Base-by-base conservation (phyloP, 2,113 vertebrate genomes). In the Miniopterus natalensis region DNA sequence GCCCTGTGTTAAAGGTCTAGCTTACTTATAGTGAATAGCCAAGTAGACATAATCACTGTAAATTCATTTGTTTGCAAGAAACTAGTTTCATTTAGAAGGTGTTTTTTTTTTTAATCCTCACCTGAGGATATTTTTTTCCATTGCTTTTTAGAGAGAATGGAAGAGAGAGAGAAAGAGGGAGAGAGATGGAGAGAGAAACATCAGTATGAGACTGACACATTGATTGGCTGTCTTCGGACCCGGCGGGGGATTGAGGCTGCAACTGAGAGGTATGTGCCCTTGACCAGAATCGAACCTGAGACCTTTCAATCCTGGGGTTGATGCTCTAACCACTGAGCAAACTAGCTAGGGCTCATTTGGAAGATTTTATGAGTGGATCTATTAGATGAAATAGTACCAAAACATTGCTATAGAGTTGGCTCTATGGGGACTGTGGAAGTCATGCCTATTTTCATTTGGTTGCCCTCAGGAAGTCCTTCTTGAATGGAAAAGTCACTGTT, bases 331-430 rank as follows among this genome's bases (percentile, higher is more conserved):
- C 36, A 36, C 36, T 36, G 36, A 36, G 36, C 36, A 36, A 36
- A 36, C 36, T 36, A 36, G 36, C 36, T 36, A 36, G 36, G 36
- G 36, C 36, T 90, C 42, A 6, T 75, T 95, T 87, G 45, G 77
- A 75, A 86, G 84, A 90, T 92, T 95, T 96, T 88, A 31, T 17
- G 92, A 90, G 59, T 79, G 87, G 45, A 88, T 92, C n/a, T 87
- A 17, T 78, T 86, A 65, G 23, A 47, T 15, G 49, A 70, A 93
- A 63, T 68, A 68, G 25, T 68, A 57, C 10, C 17, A 42, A 61
- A 45, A 10, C 9, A 31, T 3, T 51, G 27, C 21, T 15, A 4
- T 3, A 66, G 21, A 81, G 18, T 23, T 78, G 65, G 29, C 42
- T 42, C 59, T 55, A 2, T 55, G 15, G 65, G 13, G 14, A 86